Conservation (phyloP, 2,797 vertebrate species). For the Hephaestus fuliginosus region DNA sequence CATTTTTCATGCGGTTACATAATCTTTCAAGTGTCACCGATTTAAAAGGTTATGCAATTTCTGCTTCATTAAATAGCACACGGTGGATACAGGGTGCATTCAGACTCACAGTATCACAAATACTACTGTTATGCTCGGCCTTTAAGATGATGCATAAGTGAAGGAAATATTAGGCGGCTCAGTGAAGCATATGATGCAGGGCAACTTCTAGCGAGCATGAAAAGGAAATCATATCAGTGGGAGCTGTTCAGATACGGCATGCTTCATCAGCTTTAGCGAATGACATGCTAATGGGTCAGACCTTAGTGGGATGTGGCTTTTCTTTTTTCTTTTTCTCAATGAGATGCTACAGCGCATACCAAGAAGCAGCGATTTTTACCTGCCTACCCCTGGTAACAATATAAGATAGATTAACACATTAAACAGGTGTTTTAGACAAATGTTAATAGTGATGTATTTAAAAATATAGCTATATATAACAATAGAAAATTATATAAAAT, state of each 20-base stretch:
- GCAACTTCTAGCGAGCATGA: conserved; percentile 68
- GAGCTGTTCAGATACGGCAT: conserved; percentile 69
- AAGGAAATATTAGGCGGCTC: conserved; percentile 74
- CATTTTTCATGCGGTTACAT: neutral
- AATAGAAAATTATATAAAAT: neutral
- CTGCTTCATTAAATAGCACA: neutral
- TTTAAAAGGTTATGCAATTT: neutral
- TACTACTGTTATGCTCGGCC: conserved; percentile 32
- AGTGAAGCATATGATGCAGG: conserved; percentile 76
- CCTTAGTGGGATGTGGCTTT: conserved; percentile 47
- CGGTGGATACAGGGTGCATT: neutral
- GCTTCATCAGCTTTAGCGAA: conserved; percentile 72
- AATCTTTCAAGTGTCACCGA: too few relatives aligned
- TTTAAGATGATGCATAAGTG: conserved; percentile 58
- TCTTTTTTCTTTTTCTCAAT: conserved; percentile 45
- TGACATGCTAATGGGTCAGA: conserved; percentile 71
- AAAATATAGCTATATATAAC: too few relatives aligned
- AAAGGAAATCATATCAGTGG: conserved; percentile 68
- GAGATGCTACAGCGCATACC: conserved; percentile 41
- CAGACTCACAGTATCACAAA: neutral
- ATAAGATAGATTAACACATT: conserved; percentile 4
- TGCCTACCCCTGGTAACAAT: neutral
- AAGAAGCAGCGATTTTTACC: conserved; percentile 9
- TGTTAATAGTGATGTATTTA: too few relatives aligned
- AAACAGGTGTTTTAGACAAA: neutral